Conservation (phyloP, 2,113 vertebrate species). For the Stomatorhinus ivindoensis region DNA sequence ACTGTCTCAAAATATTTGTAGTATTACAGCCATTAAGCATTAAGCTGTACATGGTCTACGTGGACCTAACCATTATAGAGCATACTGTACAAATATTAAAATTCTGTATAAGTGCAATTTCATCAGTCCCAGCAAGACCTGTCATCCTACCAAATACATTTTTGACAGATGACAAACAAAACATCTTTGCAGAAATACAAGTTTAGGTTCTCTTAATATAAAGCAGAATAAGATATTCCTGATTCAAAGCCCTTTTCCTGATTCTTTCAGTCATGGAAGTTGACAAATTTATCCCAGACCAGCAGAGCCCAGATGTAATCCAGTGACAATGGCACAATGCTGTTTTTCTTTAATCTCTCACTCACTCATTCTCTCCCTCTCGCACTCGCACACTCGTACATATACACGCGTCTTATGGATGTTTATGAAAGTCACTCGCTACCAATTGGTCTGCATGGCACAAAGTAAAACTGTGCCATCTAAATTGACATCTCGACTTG, state of each 20-base stretch:
- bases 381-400: background rate
- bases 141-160: constrained; percentile 24
- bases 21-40: constrained; percentile 14
- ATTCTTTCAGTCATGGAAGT: constrained; percentile 18
- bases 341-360: background rate
- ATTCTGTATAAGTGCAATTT: constrained; percentile 39
- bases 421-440: background rate
- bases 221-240: constrained; percentile 26
- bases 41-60: constrained; percentile 26
- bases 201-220: constrained; percentile 28
- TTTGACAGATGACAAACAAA: constrained; percentile 38
- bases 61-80: background rate
- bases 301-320: background rate
- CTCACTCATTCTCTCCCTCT: background rate
- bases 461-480: constrained; percentile 16
- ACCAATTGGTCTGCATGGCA: constrained; percentile 9
- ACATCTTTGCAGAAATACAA: constrained; percentile 45
- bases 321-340: background rate
- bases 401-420: background rate
- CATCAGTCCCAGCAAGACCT: constrained; percentile 28
- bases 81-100: constrained; percentile 13
- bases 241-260: constrained; percentile 41
- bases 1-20: background rate
- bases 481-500: constrained; percentile 15
- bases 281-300: background rate